Percentiles rank a stretch among this genome's conserved stretches.
These are phyloP conservation scores for Chiridota heheva DNA, from an alignment of 35 echinoderm and acorn worm species.

Conservation along the genomic window DNA sequence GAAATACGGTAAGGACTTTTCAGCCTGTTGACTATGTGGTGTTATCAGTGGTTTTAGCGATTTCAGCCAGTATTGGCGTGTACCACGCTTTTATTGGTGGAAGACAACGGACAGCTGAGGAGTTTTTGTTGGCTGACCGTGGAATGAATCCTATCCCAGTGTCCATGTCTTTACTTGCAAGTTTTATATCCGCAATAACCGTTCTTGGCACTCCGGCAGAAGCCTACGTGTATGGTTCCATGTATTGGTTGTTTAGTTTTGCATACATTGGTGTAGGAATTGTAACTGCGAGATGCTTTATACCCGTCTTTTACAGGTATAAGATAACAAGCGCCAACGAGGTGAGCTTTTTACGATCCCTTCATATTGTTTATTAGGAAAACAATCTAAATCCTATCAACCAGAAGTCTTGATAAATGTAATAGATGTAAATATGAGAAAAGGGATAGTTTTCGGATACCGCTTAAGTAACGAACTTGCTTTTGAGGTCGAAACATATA, in stretches of 20 bases:
- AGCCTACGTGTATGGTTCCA: constrained; percentile 67
- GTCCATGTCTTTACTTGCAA: constrained; percentile 62
- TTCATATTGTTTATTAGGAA: no score
- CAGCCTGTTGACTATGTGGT: constrained; percentile 55
- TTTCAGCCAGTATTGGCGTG: constrained; percentile 64
- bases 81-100: constrained; percentile 80
- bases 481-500: no score
- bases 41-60: constrained; percentile 1
- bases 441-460: no score
- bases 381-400: no score
- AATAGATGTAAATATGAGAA: no score
- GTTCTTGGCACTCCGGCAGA: constrained; percentile 82
- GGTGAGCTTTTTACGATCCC: no score
- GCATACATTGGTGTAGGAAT: constrained; percentile 43
- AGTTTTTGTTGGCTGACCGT: constrained; percentile 75
- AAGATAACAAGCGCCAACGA: constrained; percentile 56
- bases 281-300: constrained; percentile 25
- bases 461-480: no score
- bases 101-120: constrained; percentile 56
- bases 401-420: no score
- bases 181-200: constrained; percentile 82
- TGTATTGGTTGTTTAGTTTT: constrained; percentile 74
- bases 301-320: constrained; percentile 64
- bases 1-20: constrained; percentile 7
- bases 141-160: constrained; percentile 75